Conservation (phyloP, 1,140 invertebrate species). For the Sminthurides bifidus region DNA sequence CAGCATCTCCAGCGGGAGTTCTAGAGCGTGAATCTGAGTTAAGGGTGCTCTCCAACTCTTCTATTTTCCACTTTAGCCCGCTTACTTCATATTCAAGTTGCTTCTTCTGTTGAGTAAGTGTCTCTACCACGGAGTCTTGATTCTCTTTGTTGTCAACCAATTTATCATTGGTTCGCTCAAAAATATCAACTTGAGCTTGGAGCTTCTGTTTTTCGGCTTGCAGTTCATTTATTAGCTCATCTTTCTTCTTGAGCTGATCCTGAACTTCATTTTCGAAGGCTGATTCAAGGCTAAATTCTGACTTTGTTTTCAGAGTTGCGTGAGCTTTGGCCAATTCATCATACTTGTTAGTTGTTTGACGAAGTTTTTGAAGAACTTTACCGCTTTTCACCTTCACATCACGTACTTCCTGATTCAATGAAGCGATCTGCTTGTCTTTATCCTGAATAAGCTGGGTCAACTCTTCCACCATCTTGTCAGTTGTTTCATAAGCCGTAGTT, state of each 20-base stretch:
- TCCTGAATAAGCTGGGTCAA: background rate
- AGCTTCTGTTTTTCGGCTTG: constrained; percentile 52
- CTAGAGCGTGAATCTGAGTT: constrained; percentile 36
- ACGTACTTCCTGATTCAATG: constrained; percentile 33
- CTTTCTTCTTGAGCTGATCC: constrained; percentile 50
- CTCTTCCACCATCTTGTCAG: background rate
- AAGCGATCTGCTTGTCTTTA: constrained; percentile 5
- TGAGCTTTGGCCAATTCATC: constrained; percentile 50
- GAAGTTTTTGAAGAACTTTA: constrained; percentile 59
- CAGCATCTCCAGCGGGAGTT: constrained; percentile 6
- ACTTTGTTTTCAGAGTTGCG: constrained; percentile 50
- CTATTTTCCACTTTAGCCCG: constrained; percentile 36
- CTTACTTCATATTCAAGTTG: constrained; percentile 48
- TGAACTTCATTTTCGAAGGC: constrained; percentile 31
- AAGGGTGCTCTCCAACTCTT: constrained; percentile 40
- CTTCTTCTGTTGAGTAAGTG: constrained; percentile 55
- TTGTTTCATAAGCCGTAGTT: constrained; percentile 10
- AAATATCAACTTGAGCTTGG: constrained; percentile 55
- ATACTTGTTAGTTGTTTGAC: constrained; percentile 57
- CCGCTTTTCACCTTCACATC: constrained; percentile 40
- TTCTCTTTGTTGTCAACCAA: constrained; percentile 65
- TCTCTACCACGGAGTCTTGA: constrained; percentile 55
- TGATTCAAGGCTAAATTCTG: constrained; percentile 51
- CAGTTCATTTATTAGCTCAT: constrained; percentile 47
- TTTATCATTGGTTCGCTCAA: constrained; percentile 62